A percentile compares a stretch with the other conserved stretches of the same genome.
Conservation (phyloP, 1,140 invertebrate genomes). For the Hyles euphorbiae region DNA sequence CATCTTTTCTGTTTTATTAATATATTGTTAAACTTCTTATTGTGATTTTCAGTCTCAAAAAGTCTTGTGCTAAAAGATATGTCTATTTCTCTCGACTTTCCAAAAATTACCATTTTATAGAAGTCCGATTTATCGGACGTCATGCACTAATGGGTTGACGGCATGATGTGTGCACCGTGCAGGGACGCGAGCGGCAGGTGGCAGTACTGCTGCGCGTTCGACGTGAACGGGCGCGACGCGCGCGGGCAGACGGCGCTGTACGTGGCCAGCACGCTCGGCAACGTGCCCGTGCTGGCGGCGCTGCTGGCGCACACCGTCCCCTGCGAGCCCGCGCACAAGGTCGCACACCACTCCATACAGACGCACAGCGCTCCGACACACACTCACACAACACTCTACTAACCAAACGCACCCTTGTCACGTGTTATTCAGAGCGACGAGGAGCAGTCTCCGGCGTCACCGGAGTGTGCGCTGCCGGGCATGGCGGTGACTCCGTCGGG, state of each 20-base stretch:
- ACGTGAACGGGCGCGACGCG: conserved; percentile 92
- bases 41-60: too few species aligned
- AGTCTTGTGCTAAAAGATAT: too few species aligned
- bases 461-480: neutral
- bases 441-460: neutral
- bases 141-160: too few species aligned
- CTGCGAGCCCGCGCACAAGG: conserved; percentile 7
- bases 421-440: neutral
- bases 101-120: too few species aligned
- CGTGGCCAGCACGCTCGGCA: conserved; percentile 89
- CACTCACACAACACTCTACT: too few species aligned
- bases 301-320: conserved; percentile 78
- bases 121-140: too few species aligned
- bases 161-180: conserved; percentile 26
- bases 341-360: neutral
- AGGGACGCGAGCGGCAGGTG: conserved; percentile 84
- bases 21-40: too few species aligned
- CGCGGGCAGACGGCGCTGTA: conserved; percentile 94
- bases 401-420: too few species aligned
- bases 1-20: too few species aligned
- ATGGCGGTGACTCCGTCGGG: neutral
- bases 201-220: conserved; percentile 92
- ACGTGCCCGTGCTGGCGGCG: conserved; percentile 86
- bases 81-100: too few species aligned
- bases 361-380: too few species aligned